Evolutionary conservation across 2,113 vertebrate genomes (phyloP).

Genomic region (Poeciliopsis turrubarensis): DNA sequence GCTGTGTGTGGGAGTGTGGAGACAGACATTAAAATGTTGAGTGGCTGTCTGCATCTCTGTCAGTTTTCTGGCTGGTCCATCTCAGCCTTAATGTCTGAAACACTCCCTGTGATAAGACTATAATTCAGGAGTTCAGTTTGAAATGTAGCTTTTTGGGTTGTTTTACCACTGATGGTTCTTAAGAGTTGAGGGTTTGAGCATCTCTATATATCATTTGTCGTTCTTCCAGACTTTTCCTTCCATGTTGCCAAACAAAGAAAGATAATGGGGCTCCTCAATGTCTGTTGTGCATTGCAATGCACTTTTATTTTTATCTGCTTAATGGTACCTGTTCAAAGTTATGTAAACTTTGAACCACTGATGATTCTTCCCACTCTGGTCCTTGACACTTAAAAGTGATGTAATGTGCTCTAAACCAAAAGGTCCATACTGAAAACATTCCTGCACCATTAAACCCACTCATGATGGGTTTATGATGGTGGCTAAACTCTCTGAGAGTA

Average conservation of each 20-base stretch:
- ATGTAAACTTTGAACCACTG: no score
- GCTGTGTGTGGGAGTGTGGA: constrained; percentile 43
- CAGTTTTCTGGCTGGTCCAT: constrained; percentile 21
- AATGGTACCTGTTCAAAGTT: no score
- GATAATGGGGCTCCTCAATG: not conserved
- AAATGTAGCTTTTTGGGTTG: not conserved
- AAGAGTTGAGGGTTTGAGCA: no score
- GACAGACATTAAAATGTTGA: constrained; percentile 59
- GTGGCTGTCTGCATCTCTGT: constrained; percentile 58
- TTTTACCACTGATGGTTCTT: not conserved
- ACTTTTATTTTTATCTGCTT: no score
- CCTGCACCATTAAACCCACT: no score
- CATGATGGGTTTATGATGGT: no score
- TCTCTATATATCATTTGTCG: not conserved
- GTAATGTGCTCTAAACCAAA: no score
- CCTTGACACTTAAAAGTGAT: no score
- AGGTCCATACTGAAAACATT: no score
- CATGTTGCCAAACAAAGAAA: not conserved
- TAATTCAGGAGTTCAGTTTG: not conserved
- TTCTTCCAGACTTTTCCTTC: not conserved
- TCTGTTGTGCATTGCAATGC: no score
- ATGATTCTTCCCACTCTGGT: no score
- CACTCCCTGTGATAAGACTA: constrained; percentile 11
- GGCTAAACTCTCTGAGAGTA: no score
- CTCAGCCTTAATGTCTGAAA: constrained; percentile 34